Base-by-base conservation (phyloP, 2,888 invertebrate genomes). In the Flexamia atlantica region DNA sequence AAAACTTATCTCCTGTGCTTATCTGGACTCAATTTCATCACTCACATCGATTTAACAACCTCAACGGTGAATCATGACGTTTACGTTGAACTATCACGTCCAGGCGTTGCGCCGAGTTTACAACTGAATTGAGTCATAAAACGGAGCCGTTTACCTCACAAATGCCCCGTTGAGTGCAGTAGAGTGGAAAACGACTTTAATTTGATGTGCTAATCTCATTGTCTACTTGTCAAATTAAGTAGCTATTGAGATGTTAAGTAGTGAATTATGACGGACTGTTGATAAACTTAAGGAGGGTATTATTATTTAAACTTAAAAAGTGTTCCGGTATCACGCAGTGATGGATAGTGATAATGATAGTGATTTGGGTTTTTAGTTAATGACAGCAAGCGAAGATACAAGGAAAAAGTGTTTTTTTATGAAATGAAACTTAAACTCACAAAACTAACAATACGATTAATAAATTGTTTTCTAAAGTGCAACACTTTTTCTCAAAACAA, bases 111-210 rank as follows among this genome's bases (percentile, higher is more conserved):
- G 64, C 64, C 14, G 30, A 64, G 9, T 64, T 64, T 28, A 28
- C 64, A 64, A 17, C 28, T 64, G 64, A 64, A 64, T 64, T 64
- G 64, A 64, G 64, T 17, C 64, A 30, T 64, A 64, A 64, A 64
- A 5, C 23, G 20, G 4, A 2, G 28, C 30, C 64, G 4, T 64
- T 30, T 30, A 64, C 64, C 9, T 25, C 20, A 25, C 60, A 23
- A 20, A 0, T 23, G 14, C 64, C 20, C 5, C 4, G 53, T 17
- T 0, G 28, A 1, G 28, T 17, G 25, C 64, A 17, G 30, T 64
- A 28, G 12, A 64, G 7, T 64, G 64, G 64, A 64, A 64, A 64
- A 64, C 64, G 9, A 64, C 64, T 64, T 23, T 57, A 23, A 64
- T 28, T 28, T 17, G 28, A 64, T 64, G 64, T 28, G 28, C 64